phyloP scores from a whole-genome alignment of 2,888 invertebrate species.

The Limulus polyphemus region DNA sequence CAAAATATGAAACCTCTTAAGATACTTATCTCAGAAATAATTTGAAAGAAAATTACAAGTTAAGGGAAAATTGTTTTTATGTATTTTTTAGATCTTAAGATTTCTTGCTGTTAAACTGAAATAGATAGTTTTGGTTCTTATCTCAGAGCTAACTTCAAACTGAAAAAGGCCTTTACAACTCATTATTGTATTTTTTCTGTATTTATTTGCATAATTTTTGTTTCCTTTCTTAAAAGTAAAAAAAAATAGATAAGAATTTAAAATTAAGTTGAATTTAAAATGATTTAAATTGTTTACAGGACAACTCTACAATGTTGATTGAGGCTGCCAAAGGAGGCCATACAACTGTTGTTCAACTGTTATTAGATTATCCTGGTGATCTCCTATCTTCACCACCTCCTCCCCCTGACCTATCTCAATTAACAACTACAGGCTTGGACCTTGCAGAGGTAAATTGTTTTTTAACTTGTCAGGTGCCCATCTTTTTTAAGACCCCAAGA shows the following conservation, averaged over 20 bases:
- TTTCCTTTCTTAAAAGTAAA: background rate
- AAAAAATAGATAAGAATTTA: too few species aligned
- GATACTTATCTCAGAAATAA: too few species aligned
- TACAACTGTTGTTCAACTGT: conserved; percentile 81
- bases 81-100: too few species aligned
- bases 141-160: too few species aligned
- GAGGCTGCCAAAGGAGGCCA: conserved; percentile 98
- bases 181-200: background rate
- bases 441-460: conserved; percentile 14
- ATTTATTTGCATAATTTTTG: background rate
- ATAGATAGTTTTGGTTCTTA: too few species aligned
- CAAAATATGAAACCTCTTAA: too few species aligned
- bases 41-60: too few species aligned
- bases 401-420: conserved; percentile 31
- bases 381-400: conserved; percentile 48
- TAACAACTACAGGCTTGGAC: conserved; percentile 21
- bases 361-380: conserved; percentile 86
- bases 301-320: conserved; percentile 95
- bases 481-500: too few species aligned
- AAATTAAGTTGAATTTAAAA: too few species aligned
- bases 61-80: too few species aligned
- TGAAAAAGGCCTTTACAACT: too few species aligned
- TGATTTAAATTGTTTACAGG: conserved; percentile 41
- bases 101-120: too few species aligned
- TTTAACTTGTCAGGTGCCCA: background rate